phyloP scores from a whole-genome alignment of 2,113 vertebrate species.

The Cichladusa arquata region DNA sequence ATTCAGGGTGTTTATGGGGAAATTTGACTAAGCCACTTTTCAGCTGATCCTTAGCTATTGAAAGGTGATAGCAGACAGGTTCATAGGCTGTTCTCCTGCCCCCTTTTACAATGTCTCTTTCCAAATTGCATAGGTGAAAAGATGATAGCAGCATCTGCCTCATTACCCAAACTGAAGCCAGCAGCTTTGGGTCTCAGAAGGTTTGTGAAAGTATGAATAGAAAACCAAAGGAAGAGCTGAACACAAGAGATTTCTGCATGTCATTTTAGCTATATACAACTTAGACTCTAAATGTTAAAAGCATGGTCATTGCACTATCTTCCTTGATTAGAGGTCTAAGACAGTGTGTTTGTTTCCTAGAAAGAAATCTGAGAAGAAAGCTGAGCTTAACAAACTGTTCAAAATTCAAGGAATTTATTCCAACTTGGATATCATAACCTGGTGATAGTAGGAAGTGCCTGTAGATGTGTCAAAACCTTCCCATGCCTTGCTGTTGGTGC shows the following conservation, averaged over 20 bases:
- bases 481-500: background rate
- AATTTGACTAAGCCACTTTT: background rate
- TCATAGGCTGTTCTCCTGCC: background rate
- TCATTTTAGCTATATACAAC: background rate
- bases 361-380: background rate
- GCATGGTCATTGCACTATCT: background rate
- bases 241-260: background rate
- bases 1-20: background rate
- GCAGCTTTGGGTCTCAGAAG: background rate
- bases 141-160: background rate
- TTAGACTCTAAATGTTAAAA: background rate
- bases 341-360: background rate
- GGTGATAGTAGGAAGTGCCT: background rate
- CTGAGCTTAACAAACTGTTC: background rate
- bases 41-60: background rate
- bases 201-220: background rate
- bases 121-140: background rate
- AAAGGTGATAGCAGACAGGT: background rate
- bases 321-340: background rate
- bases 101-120: background rate
- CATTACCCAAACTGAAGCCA: background rate
- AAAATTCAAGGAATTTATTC: background rate
- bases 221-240: background rate
- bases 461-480: background rate
- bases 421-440: background rate